Evolutionary conservation across 2,113 vertebrate species (phyloP).

Genomic region (Micronisus gabar): DNA sequence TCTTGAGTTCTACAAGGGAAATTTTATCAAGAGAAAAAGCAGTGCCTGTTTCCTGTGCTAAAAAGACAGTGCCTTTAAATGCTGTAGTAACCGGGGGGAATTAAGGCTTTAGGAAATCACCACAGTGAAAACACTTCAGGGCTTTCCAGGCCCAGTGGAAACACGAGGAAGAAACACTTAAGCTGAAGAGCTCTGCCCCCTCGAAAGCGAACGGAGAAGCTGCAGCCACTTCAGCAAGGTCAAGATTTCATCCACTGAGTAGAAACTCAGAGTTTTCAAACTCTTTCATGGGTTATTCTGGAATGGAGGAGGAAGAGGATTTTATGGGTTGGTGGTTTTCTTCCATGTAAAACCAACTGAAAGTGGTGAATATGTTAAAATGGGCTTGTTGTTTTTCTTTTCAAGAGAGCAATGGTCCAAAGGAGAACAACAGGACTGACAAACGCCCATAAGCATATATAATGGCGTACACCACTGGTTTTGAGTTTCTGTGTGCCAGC

Average conservation of each 20-base stretch:
- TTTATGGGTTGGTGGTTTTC: background rate
- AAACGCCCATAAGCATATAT: background rate
- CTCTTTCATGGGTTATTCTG: background rate
- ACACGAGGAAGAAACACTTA: background rate
- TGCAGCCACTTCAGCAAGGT: background rate
- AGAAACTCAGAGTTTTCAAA: background rate
- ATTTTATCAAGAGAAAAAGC: slow-evolving; percentile 7
- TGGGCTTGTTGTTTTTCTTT: background rate
- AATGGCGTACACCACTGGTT: background rate
- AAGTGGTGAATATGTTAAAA: background rate
- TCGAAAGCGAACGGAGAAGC: background rate
- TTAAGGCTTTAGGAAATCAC: background rate
- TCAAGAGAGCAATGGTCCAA: background rate
- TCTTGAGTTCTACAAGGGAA: background rate
- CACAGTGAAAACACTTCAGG: background rate
- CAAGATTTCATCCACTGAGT: background rate
- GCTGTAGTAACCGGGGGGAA: background rate
- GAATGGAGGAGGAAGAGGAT: background rate
- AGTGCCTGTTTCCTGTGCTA: background rate
- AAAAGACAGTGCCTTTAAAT: background rate
- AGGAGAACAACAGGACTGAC: background rate
- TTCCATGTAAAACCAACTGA: background rate
- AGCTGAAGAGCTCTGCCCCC: background rate
- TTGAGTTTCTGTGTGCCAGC: background rate
- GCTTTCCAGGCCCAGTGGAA: background rate